Percentiles rank a stretch among this genome's conserved stretches.
Evolutionary conservation across 2,113 vertebrate species (phyloP).

Genomic region (Chiloscyllium plagiosum): DNA sequence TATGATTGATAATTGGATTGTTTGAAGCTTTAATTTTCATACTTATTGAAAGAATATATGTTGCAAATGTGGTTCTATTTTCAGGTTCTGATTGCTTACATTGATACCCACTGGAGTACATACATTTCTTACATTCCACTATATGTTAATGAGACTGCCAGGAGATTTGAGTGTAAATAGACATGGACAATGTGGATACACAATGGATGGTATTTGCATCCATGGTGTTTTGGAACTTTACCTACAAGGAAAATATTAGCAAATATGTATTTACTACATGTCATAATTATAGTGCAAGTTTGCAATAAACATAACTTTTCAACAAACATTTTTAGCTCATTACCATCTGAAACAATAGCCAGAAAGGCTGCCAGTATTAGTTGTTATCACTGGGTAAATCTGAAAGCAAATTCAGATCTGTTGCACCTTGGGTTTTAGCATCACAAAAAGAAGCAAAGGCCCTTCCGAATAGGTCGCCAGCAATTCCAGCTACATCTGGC

Average conservation of each 20-base stretch:
- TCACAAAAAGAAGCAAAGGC: too few species aligned
- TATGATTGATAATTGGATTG: not conserved
- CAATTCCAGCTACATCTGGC: too few species aligned
- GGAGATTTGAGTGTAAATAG: not conserved
- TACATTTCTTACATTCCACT: too few species aligned
- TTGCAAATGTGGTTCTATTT: not conserved
- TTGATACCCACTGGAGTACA: too few species aligned
- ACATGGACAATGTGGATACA: not conserved
- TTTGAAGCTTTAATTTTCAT: too few species aligned
- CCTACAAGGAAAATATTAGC: not conserved
- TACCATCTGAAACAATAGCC: too few species aligned
- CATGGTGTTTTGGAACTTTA: not conserved
- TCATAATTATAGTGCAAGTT: not conserved
- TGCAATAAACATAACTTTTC: not conserved
- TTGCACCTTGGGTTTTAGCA: too few species aligned
- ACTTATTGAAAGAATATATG: too few species aligned
- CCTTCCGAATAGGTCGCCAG: too few species aligned
- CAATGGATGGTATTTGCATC: not conserved
- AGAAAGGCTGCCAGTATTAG: too few species aligned
- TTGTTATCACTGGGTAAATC: too few species aligned
- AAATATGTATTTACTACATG: not conserved
- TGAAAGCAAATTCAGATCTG: too few species aligned
- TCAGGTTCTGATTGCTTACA: not conserved
- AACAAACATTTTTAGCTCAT: not conserved
- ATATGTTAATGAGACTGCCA: not conserved